Evolutionary conservation across 2,113 vertebrate genomes (phyloP), one percentile per base, ranked within the genome.

Genomic region (Nibea coibor): DNA sequence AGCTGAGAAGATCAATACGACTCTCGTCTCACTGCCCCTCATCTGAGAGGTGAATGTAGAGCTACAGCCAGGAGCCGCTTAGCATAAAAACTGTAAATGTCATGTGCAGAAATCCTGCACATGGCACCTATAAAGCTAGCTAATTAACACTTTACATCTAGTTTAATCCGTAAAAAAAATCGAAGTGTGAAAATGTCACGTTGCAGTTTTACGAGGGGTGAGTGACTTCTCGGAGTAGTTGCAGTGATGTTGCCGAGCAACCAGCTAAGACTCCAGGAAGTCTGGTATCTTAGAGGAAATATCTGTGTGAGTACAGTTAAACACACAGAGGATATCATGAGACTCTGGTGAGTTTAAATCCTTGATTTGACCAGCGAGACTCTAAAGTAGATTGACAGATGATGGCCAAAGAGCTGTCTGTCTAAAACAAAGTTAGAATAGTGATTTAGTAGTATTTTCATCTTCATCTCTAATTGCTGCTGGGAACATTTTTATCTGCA

Each of bases 331-430:
- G 53, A 50, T 63, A 50, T 20, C 57, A 57, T 81, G 28, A 22
- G 19, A 35, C 51, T 69, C 31, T 69, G 62, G 31, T 65, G 57
- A 48, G 45, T 65, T 73, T 65, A 77, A 82, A 83, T 74, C 51
- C 28, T 45, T 68, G 64, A 12, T 73, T 59, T 73, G 68, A 85
- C 68, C 26, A 42, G 39, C 51, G 51, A 63, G 56, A 31, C 63
- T 57, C 19, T 57, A 2, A 51, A 63, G 63, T 39, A 10, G 12
- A 62, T 47, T 2, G 48, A 64, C 58, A 47, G 69, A 78, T 57
- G 61, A 81, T 20, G 17, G 54, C 54, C 3, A 9, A 11, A 50
- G 68, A 78, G 74, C 20, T 48, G 35, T 72, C 66, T 72, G 28
- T 61, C 59, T 1, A 48, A 14, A 64, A 53, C 10, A 19, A 39